Evolutionary conservation across 2,113 vertebrate genomes (phyloP).

Genomic region (Tursiops truncatus): DNA sequence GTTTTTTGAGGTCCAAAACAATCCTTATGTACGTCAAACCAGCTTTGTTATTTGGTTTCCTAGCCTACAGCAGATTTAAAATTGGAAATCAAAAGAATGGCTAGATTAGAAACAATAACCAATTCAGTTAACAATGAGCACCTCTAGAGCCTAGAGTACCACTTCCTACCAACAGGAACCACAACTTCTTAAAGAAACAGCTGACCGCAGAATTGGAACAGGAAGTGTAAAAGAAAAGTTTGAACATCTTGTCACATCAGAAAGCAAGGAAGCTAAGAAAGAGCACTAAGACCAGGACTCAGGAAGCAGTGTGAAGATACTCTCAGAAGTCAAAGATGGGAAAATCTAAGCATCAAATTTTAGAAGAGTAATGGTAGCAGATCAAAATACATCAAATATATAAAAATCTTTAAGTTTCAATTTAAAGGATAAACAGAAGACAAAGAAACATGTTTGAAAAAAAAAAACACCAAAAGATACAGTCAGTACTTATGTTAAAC

Average conservation of each 20-base stretch:
- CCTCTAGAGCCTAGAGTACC: not conserved
- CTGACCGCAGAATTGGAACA: not conserved
- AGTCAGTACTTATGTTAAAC: conserved; percentile 2
- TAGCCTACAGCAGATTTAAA: conserved; percentile 25
- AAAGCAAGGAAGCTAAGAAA: conserved; percentile 28
- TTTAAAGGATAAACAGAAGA: conserved; percentile 5
- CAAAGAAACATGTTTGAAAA: not conserved
- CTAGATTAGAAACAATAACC: conserved; percentile 26
- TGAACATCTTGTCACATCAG: not conserved
- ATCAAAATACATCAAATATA: conserved; percentile 24
- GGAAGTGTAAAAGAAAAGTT: not conserved
- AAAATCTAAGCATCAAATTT: not conserved
- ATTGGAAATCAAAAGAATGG: not conserved
- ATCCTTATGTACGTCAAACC: conserved; percentile 1
- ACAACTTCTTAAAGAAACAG: not conserved
- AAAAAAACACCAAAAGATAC: not conserved
- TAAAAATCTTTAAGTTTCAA: not conserved
- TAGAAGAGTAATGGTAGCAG: not conserved
- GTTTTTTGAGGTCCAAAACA: conserved; percentile 34
- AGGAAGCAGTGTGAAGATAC: not conserved
- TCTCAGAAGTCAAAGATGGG: not conserved
- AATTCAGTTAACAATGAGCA: not conserved
- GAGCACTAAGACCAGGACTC: not conserved
- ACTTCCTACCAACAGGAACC: not conserved
- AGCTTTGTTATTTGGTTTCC: not conserved